Base-by-base conservation (phyloP, 2,113 vertebrate genomes). In the Onychostoma macrolepis region DNA sequence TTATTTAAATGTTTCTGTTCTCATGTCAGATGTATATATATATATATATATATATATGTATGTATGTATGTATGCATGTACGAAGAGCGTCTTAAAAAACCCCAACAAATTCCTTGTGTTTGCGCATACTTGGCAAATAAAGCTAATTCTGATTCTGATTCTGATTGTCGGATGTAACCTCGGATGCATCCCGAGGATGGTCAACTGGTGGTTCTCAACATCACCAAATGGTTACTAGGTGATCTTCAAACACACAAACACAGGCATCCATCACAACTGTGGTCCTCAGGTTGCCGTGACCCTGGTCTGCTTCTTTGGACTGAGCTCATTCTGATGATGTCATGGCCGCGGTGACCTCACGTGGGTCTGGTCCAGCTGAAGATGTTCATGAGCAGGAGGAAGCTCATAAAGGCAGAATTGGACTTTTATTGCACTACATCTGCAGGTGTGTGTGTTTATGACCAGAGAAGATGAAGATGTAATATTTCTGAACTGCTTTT, bases 251-350 rank as follows among this genome's bases (percentile, higher is more conserved):
- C 75, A 85, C 50, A 88, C 77, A 87, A 77, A 90, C 36, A 79
- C 61, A 36, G 50, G 53, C 30, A 43, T 69, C 67, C 65, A 11
- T 67, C 58, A 75, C 17, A 72, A 30, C 80, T 26, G 45, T 71
- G 63, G 53, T 36, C 48, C 72, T 67, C 81, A 45, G 48, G 53
- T 72, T 82, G 58, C 36, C 38, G 33, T 87, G 88, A 90, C 80
- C 83, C 75, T 30, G 33, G 65, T 82, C 80, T 82, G 76, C 82
- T 76, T 88, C 80, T 80, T 72, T 76, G 69, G 65, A 71, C 43
- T 89, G 80, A 88, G 79, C 86, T 90, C 85, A 90, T 84, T 50
- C 65, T 82, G 63, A 77, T 88, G 87, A 92, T 90, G 90, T 91
- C 74, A 92, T 89, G 38, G 43, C 48, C 2, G 5, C 56, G 80